Conservation (phyloP, 2,888 invertebrate species). For the Microctonus brassicae region DNA sequence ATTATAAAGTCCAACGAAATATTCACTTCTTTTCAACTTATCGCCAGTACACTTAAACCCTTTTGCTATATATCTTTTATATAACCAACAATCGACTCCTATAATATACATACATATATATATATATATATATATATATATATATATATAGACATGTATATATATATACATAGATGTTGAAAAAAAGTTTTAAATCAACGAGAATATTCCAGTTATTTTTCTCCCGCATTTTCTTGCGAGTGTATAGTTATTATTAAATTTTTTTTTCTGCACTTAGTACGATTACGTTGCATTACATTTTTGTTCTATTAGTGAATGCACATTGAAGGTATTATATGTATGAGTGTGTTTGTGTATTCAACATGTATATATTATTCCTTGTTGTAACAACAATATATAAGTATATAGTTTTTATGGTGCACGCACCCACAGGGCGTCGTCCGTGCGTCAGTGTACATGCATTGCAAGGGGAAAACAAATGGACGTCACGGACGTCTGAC, state of each 20-base stretch:
- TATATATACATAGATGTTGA: neutral
- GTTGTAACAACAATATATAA: neutral
- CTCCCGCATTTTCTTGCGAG: neutral
- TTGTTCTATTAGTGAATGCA: neutral
- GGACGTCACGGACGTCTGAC: slow-evolving; percentile 55
- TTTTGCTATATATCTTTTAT: neutral
- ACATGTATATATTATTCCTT: neutral
- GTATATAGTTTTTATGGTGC: neutral
- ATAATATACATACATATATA: neutral
- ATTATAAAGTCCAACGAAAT: slow-evolving; percentile 15
- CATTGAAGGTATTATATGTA: no score
- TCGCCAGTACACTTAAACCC: neutral
- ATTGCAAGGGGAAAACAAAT: slow-evolving; percentile 41
- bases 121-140: neutral
- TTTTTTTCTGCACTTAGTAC: no score
- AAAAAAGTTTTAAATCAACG: no score
- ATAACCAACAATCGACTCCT: neutral
- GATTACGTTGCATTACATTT: slow-evolving; percentile 8
- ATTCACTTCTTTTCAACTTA: neutral
- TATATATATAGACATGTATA: neutral
- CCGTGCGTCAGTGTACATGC: slow-evolving; percentile 6
- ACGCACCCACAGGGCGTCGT: slow-evolving; percentile 15
- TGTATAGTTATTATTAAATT: neutral
- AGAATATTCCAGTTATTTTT: neutral
- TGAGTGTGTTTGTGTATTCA: no score